Conservation (phyloP, 2,888 invertebrate genomes). For the Hedychridium roseum region DNA sequence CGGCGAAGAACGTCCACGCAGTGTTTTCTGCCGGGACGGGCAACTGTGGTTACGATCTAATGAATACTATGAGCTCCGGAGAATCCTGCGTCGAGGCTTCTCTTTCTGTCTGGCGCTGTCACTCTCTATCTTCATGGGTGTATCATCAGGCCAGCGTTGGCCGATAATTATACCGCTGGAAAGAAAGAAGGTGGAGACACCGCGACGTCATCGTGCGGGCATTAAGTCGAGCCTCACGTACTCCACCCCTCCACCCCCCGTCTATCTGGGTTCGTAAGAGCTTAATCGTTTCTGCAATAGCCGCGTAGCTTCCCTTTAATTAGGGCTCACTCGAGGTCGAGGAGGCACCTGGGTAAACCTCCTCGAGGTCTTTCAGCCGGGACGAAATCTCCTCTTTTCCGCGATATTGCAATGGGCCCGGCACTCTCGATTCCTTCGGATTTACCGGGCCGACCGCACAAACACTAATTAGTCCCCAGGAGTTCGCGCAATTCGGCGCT, state of each 20-base stretch:
- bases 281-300: conserved; percentile 38
- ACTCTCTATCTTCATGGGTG: conserved; percentile 6
- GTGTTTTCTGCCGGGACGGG: conserved; percentile 3
- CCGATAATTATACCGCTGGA: conserved; percentile 49
- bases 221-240: conserved; percentile 42
- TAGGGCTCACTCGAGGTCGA: conserved; percentile 37
- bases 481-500: conserved; percentile 13
- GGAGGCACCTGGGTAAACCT: conserved; percentile 54
- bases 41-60: conserved; percentile 27
- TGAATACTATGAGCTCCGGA: conserved; percentile 39
- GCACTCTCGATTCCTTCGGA: too few relatives aligned
- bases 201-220: conserved; percentile 40
- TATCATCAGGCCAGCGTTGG: conserved; percentile 40
- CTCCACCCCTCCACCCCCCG: conserved; percentile 24
- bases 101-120: not conserved
- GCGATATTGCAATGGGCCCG: too few relatives aligned
- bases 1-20: conserved; percentile 10
- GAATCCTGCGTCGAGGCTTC: not conserved
- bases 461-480: conserved; percentile 27
- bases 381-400: too few relatives aligned
- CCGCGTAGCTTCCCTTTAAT: conserved; percentile 49
- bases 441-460: conserved; percentile 12
- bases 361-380: not conserved
- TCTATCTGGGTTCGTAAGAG: conserved; percentile 25
- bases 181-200: conserved; percentile 41